Percentiles rank a stretch among this genome's conserved stretches.
phyloP scores from a whole-genome alignment of 2,113 vertebrate species.

The Sylvietta virens region DNA sequence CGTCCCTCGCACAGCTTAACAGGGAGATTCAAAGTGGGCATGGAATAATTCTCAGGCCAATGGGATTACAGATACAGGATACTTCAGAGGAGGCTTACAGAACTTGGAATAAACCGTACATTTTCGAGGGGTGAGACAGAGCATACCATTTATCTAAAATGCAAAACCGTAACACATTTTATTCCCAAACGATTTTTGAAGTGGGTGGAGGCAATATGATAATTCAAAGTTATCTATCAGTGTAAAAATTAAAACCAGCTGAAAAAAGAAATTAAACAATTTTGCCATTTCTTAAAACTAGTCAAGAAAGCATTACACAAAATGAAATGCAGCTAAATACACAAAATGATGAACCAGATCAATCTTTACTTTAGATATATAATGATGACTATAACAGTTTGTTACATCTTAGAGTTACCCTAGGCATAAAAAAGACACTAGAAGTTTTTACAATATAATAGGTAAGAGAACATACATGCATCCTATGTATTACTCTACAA shows the following conservation, averaged over 20 bases:
- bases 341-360: rapidly evolving
- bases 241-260: neutral
- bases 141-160: no score
- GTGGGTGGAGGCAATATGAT: rapidly evolving
- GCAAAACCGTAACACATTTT: no score
- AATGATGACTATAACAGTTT: neutral
- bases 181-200: neutral
- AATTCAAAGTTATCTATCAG: neutral
- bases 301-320: neutral
- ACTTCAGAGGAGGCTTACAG: no score
- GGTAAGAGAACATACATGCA: neutral
- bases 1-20: no score
- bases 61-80: no score
- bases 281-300: neutral
- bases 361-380: neutral
- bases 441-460: neutral
- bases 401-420: neutral
- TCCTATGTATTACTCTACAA: neutral
- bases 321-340: neutral
- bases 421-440: neutral
- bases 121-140: no score
- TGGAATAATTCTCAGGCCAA: no score
- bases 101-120: no score
- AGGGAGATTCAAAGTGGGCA: no score
- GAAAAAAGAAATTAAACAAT: neutral